Conservation (phyloP, 2,888 invertebrate species). For the Brachypalpus laphriformis region DNA sequence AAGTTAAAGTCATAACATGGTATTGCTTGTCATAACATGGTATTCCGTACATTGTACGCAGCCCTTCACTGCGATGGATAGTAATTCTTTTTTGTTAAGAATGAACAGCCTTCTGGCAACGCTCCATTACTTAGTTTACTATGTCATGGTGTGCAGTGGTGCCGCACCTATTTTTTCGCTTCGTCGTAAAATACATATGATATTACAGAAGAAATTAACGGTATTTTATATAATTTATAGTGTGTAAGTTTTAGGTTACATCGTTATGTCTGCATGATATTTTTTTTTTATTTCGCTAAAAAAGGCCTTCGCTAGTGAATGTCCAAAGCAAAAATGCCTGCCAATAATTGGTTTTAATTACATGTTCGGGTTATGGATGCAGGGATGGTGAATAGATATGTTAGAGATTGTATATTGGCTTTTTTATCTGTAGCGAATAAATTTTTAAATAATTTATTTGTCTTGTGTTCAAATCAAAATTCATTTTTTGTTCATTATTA, state of each 20-base stretch:
- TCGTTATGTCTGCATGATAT: background rate
- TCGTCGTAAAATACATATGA: too few species aligned
- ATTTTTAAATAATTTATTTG: background rate
- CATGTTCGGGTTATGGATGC: background rate
- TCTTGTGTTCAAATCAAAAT: background rate
- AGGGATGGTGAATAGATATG: background rate
- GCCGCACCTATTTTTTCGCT: too few species aligned
- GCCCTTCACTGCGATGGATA: too few species aligned
- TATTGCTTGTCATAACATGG: too few species aligned
- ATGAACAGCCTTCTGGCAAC: too few species aligned
- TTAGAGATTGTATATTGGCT: background rate
- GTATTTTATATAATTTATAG: background rate
- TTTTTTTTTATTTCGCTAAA: background rate
- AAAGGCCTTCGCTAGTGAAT: background rate
- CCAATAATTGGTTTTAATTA: background rate
- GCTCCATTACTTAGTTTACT: too few species aligned
- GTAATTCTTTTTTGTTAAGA: too few species aligned
- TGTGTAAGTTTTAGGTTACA: background rate
- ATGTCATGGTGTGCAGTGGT: too few species aligned
- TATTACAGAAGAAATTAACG: too few species aligned
- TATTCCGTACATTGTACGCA: too few species aligned
- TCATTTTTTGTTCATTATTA: slow-evolving; percentile 5
- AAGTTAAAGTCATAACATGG: too few species aligned
- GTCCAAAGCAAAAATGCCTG: background rate
- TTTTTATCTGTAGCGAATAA: background rate